Evolutionary conservation across 2,888 invertebrate species (phyloP).

Genomic region (Yponomeuta evonymella): DNA sequence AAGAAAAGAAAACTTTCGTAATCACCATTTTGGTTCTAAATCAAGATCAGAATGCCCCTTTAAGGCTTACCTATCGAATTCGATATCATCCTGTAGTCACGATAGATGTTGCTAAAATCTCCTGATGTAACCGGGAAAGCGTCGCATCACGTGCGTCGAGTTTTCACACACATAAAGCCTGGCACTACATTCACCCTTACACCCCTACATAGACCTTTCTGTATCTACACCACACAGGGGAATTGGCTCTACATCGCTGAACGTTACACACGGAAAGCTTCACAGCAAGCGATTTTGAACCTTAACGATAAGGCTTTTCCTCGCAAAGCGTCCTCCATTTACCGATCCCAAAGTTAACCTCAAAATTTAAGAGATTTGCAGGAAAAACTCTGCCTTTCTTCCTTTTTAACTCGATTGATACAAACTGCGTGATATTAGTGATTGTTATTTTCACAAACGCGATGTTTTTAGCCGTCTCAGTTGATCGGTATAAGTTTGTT

Average conservation of each 20-base stretch:
- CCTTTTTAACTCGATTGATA: conserved; percentile 20
- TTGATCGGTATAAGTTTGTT: background rate
- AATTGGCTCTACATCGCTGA: conserved; percentile 32
- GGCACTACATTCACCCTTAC: conserved; percentile 37
- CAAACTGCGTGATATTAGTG: background rate
- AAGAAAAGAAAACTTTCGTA: no score
- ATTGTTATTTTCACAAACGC: background rate
- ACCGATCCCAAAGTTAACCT: conserved; percentile 66
- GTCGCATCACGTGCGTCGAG: conserved; percentile 30
- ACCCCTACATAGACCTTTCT: conserved; percentile 23
- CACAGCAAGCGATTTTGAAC: conserved; percentile 46
- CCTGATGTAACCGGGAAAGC: conserved; percentile 27
- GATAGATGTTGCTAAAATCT: conserved; percentile 18
- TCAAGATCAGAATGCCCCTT: no score
- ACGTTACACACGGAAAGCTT: conserved; percentile 34
- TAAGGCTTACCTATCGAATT: background rate
- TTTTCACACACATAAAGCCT: conserved; percentile 40
- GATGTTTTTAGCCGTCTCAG: background rate
- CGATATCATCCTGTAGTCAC: background rate
- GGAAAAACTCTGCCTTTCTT: conserved; percentile 38
- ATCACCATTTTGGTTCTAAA: no score
- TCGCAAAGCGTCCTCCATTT: conserved; percentile 63
- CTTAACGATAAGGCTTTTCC: conserved; percentile 41
- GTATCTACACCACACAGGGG: conserved; percentile 34
- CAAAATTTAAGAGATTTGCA: conserved; percentile 56